Base-by-base conservation (phyloP, 2,888 invertebrate species). In the Barypeithes pellucidus region DNA sequence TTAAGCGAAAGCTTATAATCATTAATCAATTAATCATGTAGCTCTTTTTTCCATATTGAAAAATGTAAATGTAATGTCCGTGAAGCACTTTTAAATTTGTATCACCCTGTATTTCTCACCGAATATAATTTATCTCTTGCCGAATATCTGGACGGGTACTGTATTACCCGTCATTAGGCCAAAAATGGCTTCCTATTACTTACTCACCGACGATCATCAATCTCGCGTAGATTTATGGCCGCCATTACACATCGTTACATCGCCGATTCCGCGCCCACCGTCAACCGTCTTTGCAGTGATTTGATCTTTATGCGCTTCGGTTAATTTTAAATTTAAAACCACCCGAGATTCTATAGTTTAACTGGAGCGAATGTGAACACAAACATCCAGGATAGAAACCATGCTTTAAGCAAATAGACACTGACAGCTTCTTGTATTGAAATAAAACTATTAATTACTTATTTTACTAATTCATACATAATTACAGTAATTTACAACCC, bases 161-260 rank as follows among this genome's bases (percentile, higher is more conserved):
- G 47, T 47, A 22, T 68, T 68, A 45, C 50, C 61, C 68, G 50
- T 68, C 61, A 61, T 61, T 68, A 68, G 24, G 36, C 39, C 61
- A 29, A 68, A 61, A 61, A 68, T 61, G 52, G 68, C 68, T 68
- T 68, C 50, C 68, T 61, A 68, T 68, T 68, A 68, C 68, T 39
- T 36, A 45, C 41, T 41, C 36, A 18, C 36, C 43, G 20, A 9
- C 29, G 24, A 50, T 22, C 50, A 50, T 68, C 39, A 68, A 61
- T 61, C 61, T 68, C n/a, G 29, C 45, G 39, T 39, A 39, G 68
- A 68, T 68, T 68, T 68, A 68, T 68, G 14, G 50, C 68, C 50
- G 22, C 61, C 50, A 68, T 68, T 68, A 68, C 52, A 52, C 52
- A 29, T 68, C 52, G 68, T 61, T 61, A 50, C 39, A 61, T 68